Base-by-base conservation (phyloP, 2,797 vertebrate species). In the Siniperca undulata region DNA sequence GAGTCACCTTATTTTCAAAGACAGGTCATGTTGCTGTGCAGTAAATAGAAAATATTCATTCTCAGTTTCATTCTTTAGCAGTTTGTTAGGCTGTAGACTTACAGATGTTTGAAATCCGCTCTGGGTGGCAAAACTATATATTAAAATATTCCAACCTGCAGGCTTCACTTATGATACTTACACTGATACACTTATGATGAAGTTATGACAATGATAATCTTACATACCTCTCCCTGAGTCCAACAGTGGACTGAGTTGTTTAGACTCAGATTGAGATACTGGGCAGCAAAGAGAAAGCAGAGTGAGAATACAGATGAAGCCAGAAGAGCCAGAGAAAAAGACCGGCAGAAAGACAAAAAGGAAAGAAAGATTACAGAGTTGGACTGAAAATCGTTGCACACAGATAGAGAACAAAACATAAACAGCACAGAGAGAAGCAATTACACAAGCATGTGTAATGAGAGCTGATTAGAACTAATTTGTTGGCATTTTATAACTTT, bases 161-260 rank as follows among this genome's bases (percentile, higher is more conserved):
- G 24, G 16, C 50, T 36, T 56, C 4, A n/a, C 3, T 53, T 42
- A 12, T 3, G 40, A 42, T 42, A 42, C 40, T 3, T 30, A 30
- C 30, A 30, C 3, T 36, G 36, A 36, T 36, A 36, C 4, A 27
- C 3, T 53, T 42, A 42, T 3, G 40, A 42, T 42, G 11, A 11
- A 42, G 10, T 12, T 42, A 42, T 42, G 40, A 3, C 40, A 42
- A 0, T 52, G 17, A 48, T 10, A n/a, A 20, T 36, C 38, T 71
- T 82, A 91, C 91, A 22, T 93, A 95, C 93, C 93, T 94, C 82
- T 91, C 53, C 84, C 87, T 34, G 86, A 89, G 86, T 92, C 93
- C 87, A 92, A 66, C 70, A 81, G 84, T 9, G 92, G 92, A 84
- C 91, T 94, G 80, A 75, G 79, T 6, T 86, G 90, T 84, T 94